Conservation (phyloP, 2,888 invertebrate genomes). For the Morpho deidamia region DNA sequence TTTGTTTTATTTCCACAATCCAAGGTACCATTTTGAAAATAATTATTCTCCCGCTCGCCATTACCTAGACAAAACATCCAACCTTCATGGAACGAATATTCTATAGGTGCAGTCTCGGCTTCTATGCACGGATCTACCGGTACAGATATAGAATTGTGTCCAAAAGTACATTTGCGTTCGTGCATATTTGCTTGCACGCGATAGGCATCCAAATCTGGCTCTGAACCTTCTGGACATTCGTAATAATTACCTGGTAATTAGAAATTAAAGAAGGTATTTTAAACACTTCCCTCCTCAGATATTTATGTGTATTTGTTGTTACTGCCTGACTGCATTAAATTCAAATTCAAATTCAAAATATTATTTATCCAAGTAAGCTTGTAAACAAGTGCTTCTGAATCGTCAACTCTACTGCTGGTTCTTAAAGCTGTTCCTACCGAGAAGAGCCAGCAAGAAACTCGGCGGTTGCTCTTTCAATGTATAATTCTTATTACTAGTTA, state of each 20-base stretch:
- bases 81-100: slow-evolving; percentile 67
- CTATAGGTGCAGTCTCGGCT: slow-evolving; percentile 68
- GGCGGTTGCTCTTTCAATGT: no score
- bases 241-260: slow-evolving; percentile 53
- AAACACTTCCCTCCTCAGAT: background rate
- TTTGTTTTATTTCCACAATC: slow-evolving; percentile 69
- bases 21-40: slow-evolving; percentile 65
- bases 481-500: no score
- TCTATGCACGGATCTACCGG: slow-evolving; percentile 65
- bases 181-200: slow-evolving; percentile 66
- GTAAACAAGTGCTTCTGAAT: no score
- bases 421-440: no score
- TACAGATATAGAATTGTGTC: slow-evolving; percentile 46
- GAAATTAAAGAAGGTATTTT: background rate
- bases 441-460: no score
- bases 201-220: slow-evolving; percentile 63
- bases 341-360: no score
- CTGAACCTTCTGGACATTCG: slow-evolving; percentile 58
- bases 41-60: slow-evolving; percentile 67
- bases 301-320: no score
- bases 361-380: no score
- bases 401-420: no score
- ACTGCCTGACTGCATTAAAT: no score
- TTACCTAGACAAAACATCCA: slow-evolving; percentile 73
- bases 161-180: slow-evolving; percentile 61